Evolutionary conservation across 2,888 invertebrate species (phyloP), one percentile per base, ranked within the genome.

Genomic region (Augiades crinisus): DNA sequence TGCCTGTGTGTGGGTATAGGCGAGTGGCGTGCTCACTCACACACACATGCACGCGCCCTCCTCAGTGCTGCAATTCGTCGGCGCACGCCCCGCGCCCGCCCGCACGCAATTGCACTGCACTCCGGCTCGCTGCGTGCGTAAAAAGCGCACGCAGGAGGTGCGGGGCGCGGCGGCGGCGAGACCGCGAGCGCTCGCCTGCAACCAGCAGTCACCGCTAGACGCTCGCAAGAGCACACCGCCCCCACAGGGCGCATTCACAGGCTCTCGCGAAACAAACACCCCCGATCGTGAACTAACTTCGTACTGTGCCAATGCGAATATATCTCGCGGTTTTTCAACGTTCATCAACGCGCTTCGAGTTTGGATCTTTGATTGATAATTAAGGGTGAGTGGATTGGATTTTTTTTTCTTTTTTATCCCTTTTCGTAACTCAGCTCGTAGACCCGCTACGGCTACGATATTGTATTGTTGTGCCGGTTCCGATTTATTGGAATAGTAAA

Each of bases 21-120:
- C 51, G 50, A 73, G 75, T 70, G 68, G 78, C 78, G 60, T 67
- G 65, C 67, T 81, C 82, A 80, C 82, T 78, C 85, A 81, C 88
- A 84, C 83, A 85, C 88, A 73, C 8, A 19, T 59, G 33, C 38
- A 58, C 43, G 59, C 67, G 85, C 85, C 84, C 86, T 83, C 86
- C 85, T 81, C 83, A 73, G 76, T 70, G 77, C 69, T 83, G 85
- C 87, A 88, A 89, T 87, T 87, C 88, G 88, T 88, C 87, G 89
- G 78, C 82, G 72, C 59, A 55, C 46, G 59, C 58, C 58, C 78
- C 75, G 75, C 76, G 61, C 70, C 72, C 75, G 64, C 75, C 81
- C 84, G 81, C 82, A 78, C 85, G 86, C 88, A 88, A 88, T 89
- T 88, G 87, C 88, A 87, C 81, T 88, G 87, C 87, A 85, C 84